phyloP scores from a whole-genome alignment of 2,797 vertebrate species.

The Dipus sagitta region DNA sequence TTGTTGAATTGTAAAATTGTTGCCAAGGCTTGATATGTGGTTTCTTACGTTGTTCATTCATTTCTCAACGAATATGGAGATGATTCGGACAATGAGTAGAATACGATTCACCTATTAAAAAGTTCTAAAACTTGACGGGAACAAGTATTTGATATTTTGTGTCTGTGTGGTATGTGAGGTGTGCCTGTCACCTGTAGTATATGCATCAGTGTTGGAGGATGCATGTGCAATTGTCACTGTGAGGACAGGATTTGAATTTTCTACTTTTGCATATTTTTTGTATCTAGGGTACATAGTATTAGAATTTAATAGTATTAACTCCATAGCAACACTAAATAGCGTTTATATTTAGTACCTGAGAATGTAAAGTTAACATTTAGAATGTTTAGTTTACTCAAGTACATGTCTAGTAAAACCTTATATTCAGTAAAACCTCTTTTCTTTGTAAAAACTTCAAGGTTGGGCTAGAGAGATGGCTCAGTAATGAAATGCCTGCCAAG shows the following conservation, averaged over 20 bases:
- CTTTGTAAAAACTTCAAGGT: not conserved
- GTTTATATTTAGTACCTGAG: slow-evolving; percentile 26
- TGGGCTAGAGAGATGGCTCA: not conserved
- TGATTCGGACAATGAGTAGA: not conserved
- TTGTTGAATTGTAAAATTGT: slow-evolving; percentile 29
- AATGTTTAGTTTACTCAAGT: slow-evolving; percentile 4
- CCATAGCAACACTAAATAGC: slow-evolving; percentile 26
- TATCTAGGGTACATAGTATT: not conserved
- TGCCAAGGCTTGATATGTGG: not conserved
- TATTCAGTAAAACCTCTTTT: not conserved
- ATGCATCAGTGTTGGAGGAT: no score
- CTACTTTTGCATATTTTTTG: not conserved
- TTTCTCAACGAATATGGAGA: slow-evolving; percentile 17
- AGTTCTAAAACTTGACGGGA: slow-evolving; percentile 14
- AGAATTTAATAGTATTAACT: slow-evolving; percentile 19
- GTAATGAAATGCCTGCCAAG: no score
- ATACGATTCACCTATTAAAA: not conserved
- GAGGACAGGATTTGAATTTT: not conserved
- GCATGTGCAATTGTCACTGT: not conserved
- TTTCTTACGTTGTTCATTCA: slow-evolving; percentile 24
- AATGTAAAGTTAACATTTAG: slow-evolving; percentile 29
- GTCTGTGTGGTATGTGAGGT: no score
- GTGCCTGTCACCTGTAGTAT: no score
- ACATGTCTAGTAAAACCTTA: not conserved
- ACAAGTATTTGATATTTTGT: slow-evolving; percentile 11